phyloP scores from a whole-genome alignment of 2,113 vertebrate genomes.

The Esox niger region DNA sequence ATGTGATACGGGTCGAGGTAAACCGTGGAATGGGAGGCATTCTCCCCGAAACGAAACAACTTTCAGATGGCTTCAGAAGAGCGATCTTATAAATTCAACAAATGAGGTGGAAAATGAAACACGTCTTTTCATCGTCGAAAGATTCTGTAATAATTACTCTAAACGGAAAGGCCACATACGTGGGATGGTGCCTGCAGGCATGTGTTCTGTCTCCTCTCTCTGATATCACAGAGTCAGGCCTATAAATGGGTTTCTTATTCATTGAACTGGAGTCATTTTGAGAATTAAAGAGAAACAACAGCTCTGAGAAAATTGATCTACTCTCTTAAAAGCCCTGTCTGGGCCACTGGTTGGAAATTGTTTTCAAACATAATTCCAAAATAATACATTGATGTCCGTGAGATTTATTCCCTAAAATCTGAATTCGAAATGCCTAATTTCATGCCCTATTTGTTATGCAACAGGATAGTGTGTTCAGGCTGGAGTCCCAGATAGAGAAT shows the following conservation, averaged over 20 bases:
- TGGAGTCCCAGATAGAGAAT: conserved; percentile 88
- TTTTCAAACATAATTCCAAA: too few species aligned
- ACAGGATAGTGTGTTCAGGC: conserved; percentile 89
- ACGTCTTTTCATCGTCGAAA: conserved; percentile 21
- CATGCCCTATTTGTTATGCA: conserved; percentile 20
- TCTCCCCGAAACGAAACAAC: conserved; percentile 23
- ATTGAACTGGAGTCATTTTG: conserved; percentile 44
- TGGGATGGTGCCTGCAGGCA: conserved; percentile 17
- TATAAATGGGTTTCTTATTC: conserved; percentile 50
- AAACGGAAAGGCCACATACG: conserved; percentile 25
- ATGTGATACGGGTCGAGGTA: background rate
- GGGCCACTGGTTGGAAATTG: too few species aligned
- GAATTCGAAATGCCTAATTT: too few species aligned
- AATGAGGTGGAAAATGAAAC: conserved; percentile 47
- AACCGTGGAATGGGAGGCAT: conserved; percentile 17
- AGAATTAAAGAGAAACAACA: conserved; percentile 38
- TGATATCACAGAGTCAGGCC: conserved; percentile 49
- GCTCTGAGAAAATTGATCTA: conserved; percentile 24
- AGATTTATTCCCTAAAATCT: too few species aligned
- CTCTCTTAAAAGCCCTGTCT: background rate
- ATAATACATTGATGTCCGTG: too few species aligned
- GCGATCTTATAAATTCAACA: conserved; percentile 20
- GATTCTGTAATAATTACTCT: conserved; percentile 42
- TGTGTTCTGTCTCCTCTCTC: conserved; percentile 35
- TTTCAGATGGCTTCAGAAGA: conserved; percentile 35